Evolutionary conservation across 2,113 vertebrate species (phyloP), one percentile per base, ranked within the genome.

Genomic region (Petroica traversi): DNA sequence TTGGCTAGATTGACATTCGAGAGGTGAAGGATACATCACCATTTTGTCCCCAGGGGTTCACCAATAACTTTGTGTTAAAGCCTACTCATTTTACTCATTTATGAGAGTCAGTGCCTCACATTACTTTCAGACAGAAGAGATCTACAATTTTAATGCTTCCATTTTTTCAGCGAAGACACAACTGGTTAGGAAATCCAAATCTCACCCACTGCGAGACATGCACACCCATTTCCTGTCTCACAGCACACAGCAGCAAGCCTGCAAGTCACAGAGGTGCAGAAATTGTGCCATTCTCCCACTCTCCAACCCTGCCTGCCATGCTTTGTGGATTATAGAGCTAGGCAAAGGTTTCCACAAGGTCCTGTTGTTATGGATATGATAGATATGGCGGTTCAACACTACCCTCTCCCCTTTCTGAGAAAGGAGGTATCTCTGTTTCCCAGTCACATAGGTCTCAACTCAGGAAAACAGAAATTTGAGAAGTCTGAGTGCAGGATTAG

Each of bases 401-500:
- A 43, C 19, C 2, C 31, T 8, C 43, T 55, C 6, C 55, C 86
- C n/a, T 61, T 91, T 49, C 87, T 77, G 61, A 89, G 81, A 91
- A 85, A 77, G 45, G 18, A 75, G 48, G 20, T 36, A 43, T 74
- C 68, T 84, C 71, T 80, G 22, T 74, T 96, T 85, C 73, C 57
- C 87, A 78, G 69, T 45, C 41, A 63, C 36, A 51, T 7, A 77
- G 59, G 43, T 84, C 59, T 84, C 59, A 58, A 4, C 41, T 92
- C 41, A 63, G 67, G 78, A 85, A 90, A 94, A 95, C 3, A 93
- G 95, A 95, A 96, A 97, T 69, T 49, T 74, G 96, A 97, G 96
- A 93, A 6, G 85, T 66, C 78, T 22, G 38, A 90, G 58, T 2
- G 4, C 14, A 86, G 88, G 88, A 92, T 88, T 86, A 96, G 78